These are phyloP conservation scores for Phrynocephalus vlangalii DNA, from an alignment of 2,797 vertebrate genomes.

Conservation along the genomic window DNA sequence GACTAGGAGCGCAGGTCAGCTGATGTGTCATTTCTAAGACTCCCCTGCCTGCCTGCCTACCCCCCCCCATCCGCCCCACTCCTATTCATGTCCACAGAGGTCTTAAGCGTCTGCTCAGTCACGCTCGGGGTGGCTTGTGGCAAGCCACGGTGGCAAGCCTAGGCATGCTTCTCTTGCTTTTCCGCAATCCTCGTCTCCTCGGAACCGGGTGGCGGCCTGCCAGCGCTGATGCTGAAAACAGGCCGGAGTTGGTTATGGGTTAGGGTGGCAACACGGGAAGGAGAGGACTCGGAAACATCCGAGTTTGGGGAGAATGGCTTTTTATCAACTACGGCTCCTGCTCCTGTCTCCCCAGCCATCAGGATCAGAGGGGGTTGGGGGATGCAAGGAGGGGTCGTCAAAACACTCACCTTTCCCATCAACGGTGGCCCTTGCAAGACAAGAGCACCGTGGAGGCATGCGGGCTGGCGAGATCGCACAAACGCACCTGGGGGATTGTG, in stretches of 20 bases:
- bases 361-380: no score
- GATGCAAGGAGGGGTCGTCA: no score
- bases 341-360: not conserved
- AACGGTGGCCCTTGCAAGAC: no score
- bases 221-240: no score
- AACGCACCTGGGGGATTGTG: no score
- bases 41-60: not conserved
- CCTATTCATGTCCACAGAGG: constrained; percentile 20
- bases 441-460: no score
- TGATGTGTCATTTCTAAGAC: not conserved
- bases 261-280: not conserved
- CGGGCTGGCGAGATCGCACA: not conserved
- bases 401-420: no score
- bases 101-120: not conserved
- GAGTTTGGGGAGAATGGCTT: not conserved
- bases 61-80: not conserved
- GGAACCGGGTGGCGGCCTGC: no score
- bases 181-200: not conserved
- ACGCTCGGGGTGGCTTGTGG: not conserved
- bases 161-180: not conserved
- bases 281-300: not conserved
- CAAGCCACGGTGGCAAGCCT: not conserved
- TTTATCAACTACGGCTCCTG: not conserved
- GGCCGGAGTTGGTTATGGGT: not conserved
- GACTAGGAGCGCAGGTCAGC: constrained; percentile 33